phyloP scores from a whole-genome alignment of 2,888 invertebrate genomes.

The Polydesmus complanatus region DNA sequence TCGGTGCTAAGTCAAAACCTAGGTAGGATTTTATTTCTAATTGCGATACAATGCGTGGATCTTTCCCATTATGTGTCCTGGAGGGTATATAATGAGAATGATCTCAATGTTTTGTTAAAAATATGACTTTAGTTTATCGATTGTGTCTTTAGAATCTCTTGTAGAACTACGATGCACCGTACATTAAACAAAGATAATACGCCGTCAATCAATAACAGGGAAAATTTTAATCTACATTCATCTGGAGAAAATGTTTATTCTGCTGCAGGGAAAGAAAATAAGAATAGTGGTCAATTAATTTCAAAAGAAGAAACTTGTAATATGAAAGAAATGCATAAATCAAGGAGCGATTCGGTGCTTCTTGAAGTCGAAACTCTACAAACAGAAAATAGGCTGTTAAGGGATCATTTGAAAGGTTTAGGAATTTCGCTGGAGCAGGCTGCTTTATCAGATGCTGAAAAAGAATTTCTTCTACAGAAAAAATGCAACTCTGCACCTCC shows the following conservation, averaged over 20 bases:
- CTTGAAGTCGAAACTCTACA: conserved; percentile 30
- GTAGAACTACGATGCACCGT: neutral
- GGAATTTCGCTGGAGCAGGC: conserved; percentile 31
- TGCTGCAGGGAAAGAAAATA: conserved; percentile 30
- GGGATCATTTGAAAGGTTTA: conserved; percentile 31
- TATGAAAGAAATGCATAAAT: conserved; percentile 42
- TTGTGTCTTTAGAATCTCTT: neutral
- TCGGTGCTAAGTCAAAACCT: neutral
- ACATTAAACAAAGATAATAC: neutral
- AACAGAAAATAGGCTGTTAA: conserved; percentile 31
- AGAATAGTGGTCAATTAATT: conserved; percentile 45
- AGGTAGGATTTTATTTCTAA: no score
- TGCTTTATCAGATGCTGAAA: conserved; percentile 33
- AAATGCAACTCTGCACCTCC: conserved; percentile 22
- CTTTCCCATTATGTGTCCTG: no score
- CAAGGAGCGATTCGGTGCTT: conserved; percentile 35
- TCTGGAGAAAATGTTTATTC: neutral
- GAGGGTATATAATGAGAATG: no score
- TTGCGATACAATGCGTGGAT: no score
- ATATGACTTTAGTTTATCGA: no score
- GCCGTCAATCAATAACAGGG: neutral
- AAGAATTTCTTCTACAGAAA: conserved; percentile 29
- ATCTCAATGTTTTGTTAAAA: no score
- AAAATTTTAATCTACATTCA: neutral
- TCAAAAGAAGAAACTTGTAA: neutral